Base-by-base conservation (phyloP, 2,797 vertebrate genomes). In the Poeciliopsis presidionis region DNA sequence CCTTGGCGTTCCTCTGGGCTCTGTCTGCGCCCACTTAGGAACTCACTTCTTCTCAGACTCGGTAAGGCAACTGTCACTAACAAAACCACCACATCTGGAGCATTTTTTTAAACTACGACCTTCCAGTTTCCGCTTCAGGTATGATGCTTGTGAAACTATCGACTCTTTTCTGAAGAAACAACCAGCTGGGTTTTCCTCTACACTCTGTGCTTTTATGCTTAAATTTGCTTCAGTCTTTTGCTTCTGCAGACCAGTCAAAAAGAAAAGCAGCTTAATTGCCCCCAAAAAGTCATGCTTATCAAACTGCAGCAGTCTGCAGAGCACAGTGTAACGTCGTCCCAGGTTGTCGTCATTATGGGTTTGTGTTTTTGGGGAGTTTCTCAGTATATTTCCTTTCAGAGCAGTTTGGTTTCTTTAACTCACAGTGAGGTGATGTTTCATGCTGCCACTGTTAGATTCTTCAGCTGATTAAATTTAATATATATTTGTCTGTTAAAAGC, bases 1-100 rank as follows among this genome's bases (percentile, higher is more conserved):
- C 84, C 78, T 76, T 84, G 85, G 88, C 87, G 82, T 78, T 69
- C 65, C 72, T 76, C 74, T 80, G 84, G 73, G 76, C 73, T 84
- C 51, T 71, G 71, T 83, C 79, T 81, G 59, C 80, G 74, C 78
- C 55, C 57, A 74, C 69, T 63, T 41, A 45, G 74, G 72, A 70
- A 61, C 39, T 69, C 65, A 69, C 43, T 69, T 72, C 61, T 46
- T 72, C 53, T 77, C 72, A 75, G 13, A 61, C 72, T 75, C 22
- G 39, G 76, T 78, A 71, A 73, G 14, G 49, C 61, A 63, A n/a
- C 9, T 12, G 18, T 63, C 8, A 1, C 36, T 33, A 39, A 39
- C 22, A 5, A 65, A 65, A 11, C 2, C 33, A 3, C 22, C 20
- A 65, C 7, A 65, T 65, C 30, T 65, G 20, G 51, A 55, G 8